Evolutionary conservation across 2,113 vertebrate genomes (phyloP), one percentile per base, ranked within the genome.

Genomic region (Bostrychus sinensis): DNA sequence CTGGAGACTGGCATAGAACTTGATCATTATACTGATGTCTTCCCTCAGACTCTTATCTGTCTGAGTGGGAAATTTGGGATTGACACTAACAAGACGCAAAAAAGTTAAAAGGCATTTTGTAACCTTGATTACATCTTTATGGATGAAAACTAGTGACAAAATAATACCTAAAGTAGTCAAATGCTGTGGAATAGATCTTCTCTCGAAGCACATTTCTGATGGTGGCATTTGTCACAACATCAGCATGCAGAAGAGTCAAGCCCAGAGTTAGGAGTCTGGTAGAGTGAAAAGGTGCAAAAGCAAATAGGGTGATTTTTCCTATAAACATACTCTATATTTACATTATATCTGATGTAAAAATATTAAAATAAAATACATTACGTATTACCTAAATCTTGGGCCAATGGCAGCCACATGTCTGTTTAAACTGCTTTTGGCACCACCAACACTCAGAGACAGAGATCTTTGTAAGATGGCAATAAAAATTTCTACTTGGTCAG

Each of bases 401-500:
- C 97, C 97, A 2, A 98, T 96, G 63, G 96, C 95, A 7, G 95
- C 96, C 56, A 99, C 94, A 0, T 99, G 97, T 2, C 95, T 90
- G 81, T 98, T 99, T 75, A 98, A 76, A 73, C 91, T 94, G 71
- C 94, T 94, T 60, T 94, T 94, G 0, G 93, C 78, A 0, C 94
- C 96, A 1, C 96, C 97, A 0, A 98, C 97, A 54, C 90, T 94
- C 43, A 98, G 80, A 0, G 94, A 96, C 43, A 98, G 89, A 4
- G 96, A 97, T 4, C 96, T 89, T 87, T 98, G 96, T 20, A 98
- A 88, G 61, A 98, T 90, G 70, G 93, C 89, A 37, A 93, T 95
- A 87, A 98, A 98, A 68, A 98, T 98, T 89, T 98, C 96, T 84
- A 98, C 95, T 72, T 98, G 97, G 89, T 98, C 97, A 1, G 93